These are phyloP conservation scores for Bungarus multicinctus DNA, from an alignment of 2,113 vertebrate species.

Conservation along the genomic window DNA sequence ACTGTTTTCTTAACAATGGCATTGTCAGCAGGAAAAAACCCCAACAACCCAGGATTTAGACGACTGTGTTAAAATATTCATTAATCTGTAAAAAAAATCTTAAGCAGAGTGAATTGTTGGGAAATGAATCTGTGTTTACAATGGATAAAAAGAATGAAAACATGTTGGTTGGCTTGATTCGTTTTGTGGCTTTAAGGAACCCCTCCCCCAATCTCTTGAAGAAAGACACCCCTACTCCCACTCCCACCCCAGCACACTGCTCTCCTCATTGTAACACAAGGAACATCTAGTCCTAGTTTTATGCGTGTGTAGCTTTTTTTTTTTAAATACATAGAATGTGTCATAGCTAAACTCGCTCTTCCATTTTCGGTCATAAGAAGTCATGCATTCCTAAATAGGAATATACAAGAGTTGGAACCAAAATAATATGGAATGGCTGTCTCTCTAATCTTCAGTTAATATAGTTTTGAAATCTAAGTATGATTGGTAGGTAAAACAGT, in stretches of 20 bases:
- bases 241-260: constrained; percentile 34
- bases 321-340: constrained; percentile 60
- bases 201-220: constrained; percentile 49
- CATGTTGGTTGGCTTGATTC: constrained; percentile 47
- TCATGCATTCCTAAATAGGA: constrained; percentile 69
- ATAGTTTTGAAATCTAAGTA: constrained; percentile 29
- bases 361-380: constrained; percentile 71
- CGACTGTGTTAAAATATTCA: constrained; percentile 22
- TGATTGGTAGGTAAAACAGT: background rate
- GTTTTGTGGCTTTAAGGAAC: constrained; percentile 49
- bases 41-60: background rate
- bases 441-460: constrained; percentile 37
- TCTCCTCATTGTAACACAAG: constrained; percentile 56
- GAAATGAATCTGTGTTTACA: constrained; percentile 51
- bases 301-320: constrained; percentile 60
- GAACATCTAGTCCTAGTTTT: constrained; percentile 66
- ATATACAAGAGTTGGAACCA: constrained; percentile 62
- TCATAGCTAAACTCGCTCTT: constrained; percentile 64
- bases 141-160: constrained; percentile 40
- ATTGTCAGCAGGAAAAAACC: background rate
- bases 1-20: background rate
- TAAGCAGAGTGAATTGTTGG: constrained; percentile 40
- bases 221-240: constrained; percentile 35
- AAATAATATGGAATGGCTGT: constrained; percentile 39
- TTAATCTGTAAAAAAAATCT: constrained; percentile 2